Base-by-base conservation (phyloP, 2,888 invertebrate genomes). In the Esperia sulphurella region DNA sequence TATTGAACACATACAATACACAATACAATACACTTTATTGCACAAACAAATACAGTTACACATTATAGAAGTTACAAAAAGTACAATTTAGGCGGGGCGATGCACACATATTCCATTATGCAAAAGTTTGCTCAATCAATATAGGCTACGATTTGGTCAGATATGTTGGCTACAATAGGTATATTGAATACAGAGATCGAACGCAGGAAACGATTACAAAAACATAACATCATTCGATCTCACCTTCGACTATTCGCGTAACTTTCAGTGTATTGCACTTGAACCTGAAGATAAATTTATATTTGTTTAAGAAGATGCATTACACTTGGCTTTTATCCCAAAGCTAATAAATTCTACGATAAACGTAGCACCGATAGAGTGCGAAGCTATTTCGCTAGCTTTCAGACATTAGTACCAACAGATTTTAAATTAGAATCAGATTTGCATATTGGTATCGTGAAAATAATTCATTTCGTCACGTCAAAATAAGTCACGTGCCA, bases 311-410 rank as follows among this genome's bases (percentile, higher is more conserved):
- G 35, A n/a, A 35, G 35, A 62, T 65, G 61, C 63, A 71, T 55
- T 66, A 69, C 63, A 54, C 46, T 10, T 37, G 46, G 68, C 62
- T 76, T 74, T 65, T 75, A 57, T 53, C n/a, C n/a, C n/a, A 52
- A 59, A 52, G 58, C 53, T 61, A 66, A 72, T 79, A 74, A 74
- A 78, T 71, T 65, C 54, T 54, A 46, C 63, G 70, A 68, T 69
- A 65, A 70, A 65, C 63, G 58, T 57, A 58, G 51, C 52, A 53
- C 55, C 55, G 60, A 63, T 65, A 56, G 48, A 51, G 55, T 55
- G 57, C 58, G 52, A 56, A 59, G 54, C 59, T 59, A 61, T 69
- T 64, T 62, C 55, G 55, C 55, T 41, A 40, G 21, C 35, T 43
- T 52, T 53, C 43, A 50, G 50, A 59, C 53, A 46, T 54, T 58